Percentiles rank a stretch among this genome's conserved stretches.
phyloP scores from a whole-genome alignment of 2,797 vertebrate genomes.

The Columba guinea region DNA sequence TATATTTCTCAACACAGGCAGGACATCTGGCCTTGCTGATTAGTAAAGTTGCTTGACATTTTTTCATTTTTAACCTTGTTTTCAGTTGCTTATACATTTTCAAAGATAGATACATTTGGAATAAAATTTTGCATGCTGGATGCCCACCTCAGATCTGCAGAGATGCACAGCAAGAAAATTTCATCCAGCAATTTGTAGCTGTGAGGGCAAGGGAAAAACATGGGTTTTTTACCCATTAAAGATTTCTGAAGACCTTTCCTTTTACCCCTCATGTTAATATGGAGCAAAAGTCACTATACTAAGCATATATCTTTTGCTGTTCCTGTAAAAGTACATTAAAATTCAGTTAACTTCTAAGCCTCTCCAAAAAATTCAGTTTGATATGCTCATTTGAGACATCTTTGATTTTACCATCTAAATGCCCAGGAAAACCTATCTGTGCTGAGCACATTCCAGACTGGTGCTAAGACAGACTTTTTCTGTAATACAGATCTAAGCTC shows the following conservation, averaged over 20 bases:
- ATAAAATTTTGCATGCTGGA: neutral
- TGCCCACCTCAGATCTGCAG: neutral
- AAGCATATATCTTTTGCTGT: neutral
- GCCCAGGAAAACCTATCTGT: neutral
- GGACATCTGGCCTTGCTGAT: neutral
- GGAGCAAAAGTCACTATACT: neutral
- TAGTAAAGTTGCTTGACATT: neutral
- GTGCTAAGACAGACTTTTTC: neutral
- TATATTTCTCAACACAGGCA: neutral
- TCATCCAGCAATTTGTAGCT: neutral
- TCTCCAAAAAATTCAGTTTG: slow-evolving; percentile 8
- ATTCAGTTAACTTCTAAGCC: neutral
- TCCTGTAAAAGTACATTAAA: neutral
- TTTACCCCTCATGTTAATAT: neutral
- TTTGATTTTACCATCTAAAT: neutral
- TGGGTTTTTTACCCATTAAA: neutral
- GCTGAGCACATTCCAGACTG: neutral
- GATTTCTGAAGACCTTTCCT: neutral
- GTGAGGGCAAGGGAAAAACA: neutral
- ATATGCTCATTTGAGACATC: neutral
- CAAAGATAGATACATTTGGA: neutral
- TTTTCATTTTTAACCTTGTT: neutral
- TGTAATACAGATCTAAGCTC: neutral
- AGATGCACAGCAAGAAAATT: neutral
- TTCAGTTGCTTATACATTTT: neutral